phyloP scores from a whole-genome alignment of 2,888 invertebrate species.

The Dimorphilus gyrociliatus region DNA sequence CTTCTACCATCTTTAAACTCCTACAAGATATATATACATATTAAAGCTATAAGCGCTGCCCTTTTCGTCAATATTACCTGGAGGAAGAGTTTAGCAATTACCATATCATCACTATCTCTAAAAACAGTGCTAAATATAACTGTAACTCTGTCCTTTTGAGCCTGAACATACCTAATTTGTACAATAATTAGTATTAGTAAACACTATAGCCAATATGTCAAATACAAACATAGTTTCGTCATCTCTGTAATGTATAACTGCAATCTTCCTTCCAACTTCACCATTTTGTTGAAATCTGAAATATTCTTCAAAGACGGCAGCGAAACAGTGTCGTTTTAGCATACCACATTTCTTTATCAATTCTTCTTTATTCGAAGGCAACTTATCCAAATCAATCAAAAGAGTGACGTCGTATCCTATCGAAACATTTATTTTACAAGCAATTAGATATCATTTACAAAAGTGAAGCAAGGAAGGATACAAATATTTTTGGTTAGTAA shows the following conservation, averaged over 20 bases:
- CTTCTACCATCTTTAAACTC: conserved; percentile 93
- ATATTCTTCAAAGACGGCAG: conserved; percentile 98
- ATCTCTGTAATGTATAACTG: conserved; percentile 93
- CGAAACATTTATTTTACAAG: conserved; percentile 10
- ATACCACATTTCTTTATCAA: conserved; percentile 79
- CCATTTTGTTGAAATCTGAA: conserved; percentile 92
- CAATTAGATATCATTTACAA: neutral
- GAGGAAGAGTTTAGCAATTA: conserved; percentile 98
- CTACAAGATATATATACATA: conserved; percentile 17
- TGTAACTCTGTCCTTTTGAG: conserved; percentile 91
- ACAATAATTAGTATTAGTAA: neutral
- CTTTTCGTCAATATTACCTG: conserved; percentile 43
- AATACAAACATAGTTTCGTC: conserved; percentile 84
- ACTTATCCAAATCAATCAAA: conserved; percentile 73
- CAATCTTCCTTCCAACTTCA: conserved; percentile 72
- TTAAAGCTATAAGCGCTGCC: conserved; percentile 2
- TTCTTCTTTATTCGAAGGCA: conserved; percentile 74
- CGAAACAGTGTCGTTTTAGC: conserved; percentile 93
- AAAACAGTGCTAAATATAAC: conserved; percentile 98
- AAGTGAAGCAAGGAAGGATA: neutral
- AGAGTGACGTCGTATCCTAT: conserved; percentile 84
- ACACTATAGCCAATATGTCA: neutral
- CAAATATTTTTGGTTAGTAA: neutral
- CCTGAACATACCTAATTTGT: conserved; percentile 79
- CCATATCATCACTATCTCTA: conserved; percentile 91